Percentiles rank a stretch among this genome's conserved stretches.
phyloP scores from a whole-genome alignment of 1,140 invertebrate species.

The Temnothorax nylanderi region DNA sequence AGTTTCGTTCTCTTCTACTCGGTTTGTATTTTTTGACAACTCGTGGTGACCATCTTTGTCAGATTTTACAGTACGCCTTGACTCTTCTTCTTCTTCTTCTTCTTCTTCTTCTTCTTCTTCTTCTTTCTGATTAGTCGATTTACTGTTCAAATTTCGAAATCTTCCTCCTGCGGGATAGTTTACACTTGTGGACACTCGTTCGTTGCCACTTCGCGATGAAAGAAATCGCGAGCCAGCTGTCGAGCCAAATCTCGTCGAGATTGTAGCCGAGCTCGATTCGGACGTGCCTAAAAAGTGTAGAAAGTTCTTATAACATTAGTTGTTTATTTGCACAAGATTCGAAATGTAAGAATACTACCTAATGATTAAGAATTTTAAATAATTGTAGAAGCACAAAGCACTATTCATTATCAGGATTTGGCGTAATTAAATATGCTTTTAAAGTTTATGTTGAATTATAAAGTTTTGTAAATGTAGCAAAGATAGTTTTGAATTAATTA shows the following conservation, averaged over 20 bases:
- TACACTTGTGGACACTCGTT: constrained; percentile 64
- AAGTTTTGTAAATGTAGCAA: not conserved
- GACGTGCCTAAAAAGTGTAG: constrained; percentile 66
- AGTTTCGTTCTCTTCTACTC: constrained; percentile 38
- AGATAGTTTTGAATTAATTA: not conserved
- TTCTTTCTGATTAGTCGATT: constrained; percentile 52
- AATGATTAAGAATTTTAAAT: not conserved
- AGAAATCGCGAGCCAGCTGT: constrained; percentile 64
- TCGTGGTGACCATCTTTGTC: constrained; percentile 46
- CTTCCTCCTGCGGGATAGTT: constrained; percentile 68
- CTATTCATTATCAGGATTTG: not conserved
- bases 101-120: constrained; percentile 69
- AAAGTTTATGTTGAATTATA: not conserved
- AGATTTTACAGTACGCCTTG: constrained; percentile 13
- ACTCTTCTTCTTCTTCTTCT: constrained; percentile 59
- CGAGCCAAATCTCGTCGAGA: constrained; percentile 67
- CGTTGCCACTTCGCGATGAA: constrained; percentile 64
- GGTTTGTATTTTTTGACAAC: not conserved
- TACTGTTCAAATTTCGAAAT: constrained; percentile 68
- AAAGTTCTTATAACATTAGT: not conserved
- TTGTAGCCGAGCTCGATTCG: constrained; percentile 70
- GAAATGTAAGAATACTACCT: not conserved
- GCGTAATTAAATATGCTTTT: not conserved
- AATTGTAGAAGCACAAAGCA: too few relatives aligned
- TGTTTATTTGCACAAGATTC: not conserved